These are phyloP conservation scores for Zeuzera pyrina DNA, from an alignment of 2,888 invertebrate genomes.

Conservation along the genomic window DNA sequence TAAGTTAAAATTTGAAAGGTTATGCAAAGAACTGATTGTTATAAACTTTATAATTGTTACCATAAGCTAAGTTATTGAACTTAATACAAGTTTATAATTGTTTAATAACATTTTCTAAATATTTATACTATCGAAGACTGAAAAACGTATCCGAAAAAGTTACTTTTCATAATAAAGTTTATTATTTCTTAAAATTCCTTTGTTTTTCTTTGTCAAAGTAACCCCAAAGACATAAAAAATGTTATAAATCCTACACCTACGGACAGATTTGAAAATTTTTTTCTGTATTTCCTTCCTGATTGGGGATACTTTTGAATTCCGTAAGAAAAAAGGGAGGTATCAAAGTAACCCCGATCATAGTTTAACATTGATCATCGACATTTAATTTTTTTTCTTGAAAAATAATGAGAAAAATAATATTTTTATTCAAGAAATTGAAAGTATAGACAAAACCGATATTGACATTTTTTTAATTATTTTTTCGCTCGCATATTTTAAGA, in stretches of 20 bases:
- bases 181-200: constrained; percentile 1
- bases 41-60: too few species aligned
- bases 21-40: too few species aligned
- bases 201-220: constrained; percentile 2
- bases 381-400: constrained; percentile 1
- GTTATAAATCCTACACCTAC: constrained; percentile 1
- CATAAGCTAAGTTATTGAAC: too few species aligned
- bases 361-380: constrained; percentile 1
- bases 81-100: too few species aligned
- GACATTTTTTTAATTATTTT: too few species aligned
- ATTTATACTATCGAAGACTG: constrained; percentile 1
- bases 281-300: constrained; percentile 1
- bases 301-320: constrained; percentile 1
- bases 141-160: not conserved
- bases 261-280: not conserved
- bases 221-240: constrained; percentile 1
- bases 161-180: constrained; percentile 1
- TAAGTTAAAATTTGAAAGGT: too few species aligned
- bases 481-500: too few species aligned
- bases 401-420: too few species aligned
- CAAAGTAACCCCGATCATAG: constrained; percentile 1
- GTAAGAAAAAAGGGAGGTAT: constrained; percentile 1
- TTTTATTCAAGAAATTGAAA: too few species aligned
- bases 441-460: too few species aligned
- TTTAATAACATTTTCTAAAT: constrained; percentile 2